Base-by-base conservation (phyloP, 2,888 invertebrate species). In the Hemithea aestivaria region DNA sequence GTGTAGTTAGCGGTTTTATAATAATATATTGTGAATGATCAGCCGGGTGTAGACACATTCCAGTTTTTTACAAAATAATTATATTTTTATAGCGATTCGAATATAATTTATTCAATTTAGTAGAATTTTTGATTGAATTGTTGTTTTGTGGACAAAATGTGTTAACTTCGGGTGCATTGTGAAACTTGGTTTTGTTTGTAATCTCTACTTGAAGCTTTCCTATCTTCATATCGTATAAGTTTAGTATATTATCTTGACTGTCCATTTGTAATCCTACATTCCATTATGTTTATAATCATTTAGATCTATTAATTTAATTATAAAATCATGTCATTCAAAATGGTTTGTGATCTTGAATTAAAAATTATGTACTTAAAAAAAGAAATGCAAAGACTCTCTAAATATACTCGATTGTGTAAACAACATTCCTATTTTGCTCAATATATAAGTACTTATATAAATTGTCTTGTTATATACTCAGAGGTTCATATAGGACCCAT, bases 101-200 rank as follows among this genome's bases (percentile, higher is more conserved):
- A 71, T 76, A 74, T 84, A 82, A 84, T 79, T 83, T 84, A 83
- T 83, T 72, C 61, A 66, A 69, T 71, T 66, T 81, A 83, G 81
- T 70, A 72, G 73, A 81, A 80, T 79, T 77, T 74, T 56, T 56
- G 65, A 69, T 69, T 66, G 68, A 72, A 56, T 71, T 73, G 75
- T 69, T 73, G 78, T 80, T n/a, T 78, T 75, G 75, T 51, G 60
- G 59, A 62, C 62, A 64, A 63, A 63, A 63, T 52, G 58, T 59
- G 57, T 65, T 62, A 61, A 62, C 55, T 73, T 80, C 74, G 81
- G 76, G 83, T 82, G 80, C 75, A 74, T 72, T 64, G 60, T 70
- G 62, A 65, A 61, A 48, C 50, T 55, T 33, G 37, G 34, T 48
- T 47, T 53, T 51, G 30, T 43, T 59, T 60, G 45, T 54, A 53